Evolutionary conservation across 1,140 invertebrate species (phyloP), one percentile per base, ranked within the genome.

Genomic region (Macrocentrus cingulum): DNA sequence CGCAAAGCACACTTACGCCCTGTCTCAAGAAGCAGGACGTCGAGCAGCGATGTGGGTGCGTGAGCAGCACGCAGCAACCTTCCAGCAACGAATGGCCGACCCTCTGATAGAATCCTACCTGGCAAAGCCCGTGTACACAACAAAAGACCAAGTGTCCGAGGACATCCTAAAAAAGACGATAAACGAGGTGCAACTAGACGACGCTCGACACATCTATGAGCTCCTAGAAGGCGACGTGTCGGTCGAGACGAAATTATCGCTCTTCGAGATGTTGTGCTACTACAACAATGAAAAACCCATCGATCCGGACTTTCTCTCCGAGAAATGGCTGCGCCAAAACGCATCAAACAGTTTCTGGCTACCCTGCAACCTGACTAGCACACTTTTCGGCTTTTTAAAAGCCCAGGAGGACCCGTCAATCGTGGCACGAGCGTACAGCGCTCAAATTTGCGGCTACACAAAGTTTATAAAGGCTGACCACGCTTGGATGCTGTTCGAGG

Each of bases 21-120:
- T 97, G 62, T 84, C 93, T 3, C 87, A 89, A 70, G 93, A 95
- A 74, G 84, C 92, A 19, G 94, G 94, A 4, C 84, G 85, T 46
- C 95, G 92, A 80, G 88, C 94, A 39, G 94, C 94, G 1, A 84
- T 85, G 56, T 97, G 91, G 89, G 84, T 97, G 44, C 77, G 86
- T 59, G 80, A 91, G 64, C 80, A 94, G 69, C 89, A 92, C 77
- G 70, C 85, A 1, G 82, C 91, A 4, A 70, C 91, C 42, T 95
- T 96, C 75, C 77, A 87, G 48, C 86, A 87, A 49, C 76, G 83
- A 60, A 80, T 85, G 59, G 88, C 89, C 53, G 88, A 91, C 52
- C 92, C 92, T 36, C 7, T 66, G 16, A 74, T 79, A 15, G 7
- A 73, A 36, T 84, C 83, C 55, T 95, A 88, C 80, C 74, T 84